A percentile compares a stretch with the other conserved stretches of the same genome.
Evolutionary conservation across 2,797 vertebrate species (phyloP).

Genomic region (Phoxinus dragarum): DNA sequence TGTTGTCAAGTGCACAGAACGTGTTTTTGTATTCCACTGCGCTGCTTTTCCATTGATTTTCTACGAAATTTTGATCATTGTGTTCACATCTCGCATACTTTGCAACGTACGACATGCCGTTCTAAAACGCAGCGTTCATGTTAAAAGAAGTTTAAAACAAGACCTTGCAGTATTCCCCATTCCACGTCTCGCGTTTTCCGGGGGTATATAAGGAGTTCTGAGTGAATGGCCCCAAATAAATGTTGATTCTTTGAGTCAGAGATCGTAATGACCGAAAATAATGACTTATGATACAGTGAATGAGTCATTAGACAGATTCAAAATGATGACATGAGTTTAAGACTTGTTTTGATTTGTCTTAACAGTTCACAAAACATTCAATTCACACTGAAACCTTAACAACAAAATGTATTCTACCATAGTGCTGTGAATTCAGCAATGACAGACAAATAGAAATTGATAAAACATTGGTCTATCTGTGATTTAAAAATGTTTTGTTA

Average conservation of each 20-base stretch:
- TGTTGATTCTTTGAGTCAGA: neutral
- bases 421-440: neutral
- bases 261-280: neutral
- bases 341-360: neutral
- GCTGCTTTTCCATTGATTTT: neutral
- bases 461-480: neutral
- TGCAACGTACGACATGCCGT: neutral
- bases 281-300: neutral
- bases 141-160: neutral
- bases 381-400: neutral
- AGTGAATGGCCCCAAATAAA: neutral
- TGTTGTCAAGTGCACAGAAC: neutral
- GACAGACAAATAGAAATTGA: neutral
- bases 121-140: neutral
- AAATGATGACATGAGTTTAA: neutral
- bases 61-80: neutral
- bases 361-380: neutral
- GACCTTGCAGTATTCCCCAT: neutral
- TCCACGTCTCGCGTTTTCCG: fast-evolving
- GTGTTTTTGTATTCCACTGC: neutral
- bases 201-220: neutral
- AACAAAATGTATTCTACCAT: neutral
- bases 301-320: too few species aligned
- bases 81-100: neutral
- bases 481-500: neutral